These are phyloP conservation scores for Marasmarcha lunaedactyla DNA, from an alignment of 2,888 invertebrate species.

Conservation along the genomic window DNA sequence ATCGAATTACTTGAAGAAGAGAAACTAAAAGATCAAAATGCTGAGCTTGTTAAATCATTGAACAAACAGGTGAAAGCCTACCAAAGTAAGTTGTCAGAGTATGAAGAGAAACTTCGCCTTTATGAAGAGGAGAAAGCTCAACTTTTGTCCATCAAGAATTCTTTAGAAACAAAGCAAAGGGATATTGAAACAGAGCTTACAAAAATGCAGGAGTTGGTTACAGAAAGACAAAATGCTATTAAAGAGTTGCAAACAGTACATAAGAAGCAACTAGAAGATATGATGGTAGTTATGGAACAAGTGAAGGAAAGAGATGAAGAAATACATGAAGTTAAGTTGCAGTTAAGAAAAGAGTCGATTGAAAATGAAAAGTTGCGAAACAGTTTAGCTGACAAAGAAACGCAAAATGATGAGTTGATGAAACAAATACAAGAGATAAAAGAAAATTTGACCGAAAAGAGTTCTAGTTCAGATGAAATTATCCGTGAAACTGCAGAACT, in stretches of 20 bases:
- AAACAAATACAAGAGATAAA: conserved; percentile 63
- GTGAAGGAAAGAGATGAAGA: conserved; percentile 68
- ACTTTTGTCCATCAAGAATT: conserved; percentile 36
- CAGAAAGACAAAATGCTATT: conserved; percentile 53
- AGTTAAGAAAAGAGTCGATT: conserved; percentile 71
- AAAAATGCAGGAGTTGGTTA: conserved; percentile 47
- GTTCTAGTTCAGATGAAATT: conserved; percentile 52
- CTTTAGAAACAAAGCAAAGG: conserved; percentile 36
- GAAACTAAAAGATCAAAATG: conserved; percentile 59
- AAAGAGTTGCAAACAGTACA: conserved; percentile 55
- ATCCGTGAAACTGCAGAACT: conserved; percentile 54
- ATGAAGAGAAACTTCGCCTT: conserved; percentile 41
- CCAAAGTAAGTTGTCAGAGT: conserved; percentile 48
- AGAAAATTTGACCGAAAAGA: conserved; percentile 64
- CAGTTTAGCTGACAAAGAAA: conserved; percentile 65
- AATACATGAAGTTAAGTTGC: conserved; percentile 63
- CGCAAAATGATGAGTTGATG: conserved; percentile 8
- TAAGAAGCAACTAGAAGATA: conserved; percentile 57
- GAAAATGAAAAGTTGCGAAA: conserved; percentile 73
- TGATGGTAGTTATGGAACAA: conserved; percentile 48
- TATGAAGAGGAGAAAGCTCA: conserved; percentile 59
- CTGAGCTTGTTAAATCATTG: conserved; percentile 59
- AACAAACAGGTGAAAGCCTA: conserved; percentile 62
- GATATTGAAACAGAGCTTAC: conserved; percentile 41
- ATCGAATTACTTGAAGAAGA: conserved; percentile 59